Evolutionary conservation across 2,888 invertebrate genomes (phyloP), one percentile per base, ranked within the genome.

Genomic region (Drosophila subsilvestris): DNA sequence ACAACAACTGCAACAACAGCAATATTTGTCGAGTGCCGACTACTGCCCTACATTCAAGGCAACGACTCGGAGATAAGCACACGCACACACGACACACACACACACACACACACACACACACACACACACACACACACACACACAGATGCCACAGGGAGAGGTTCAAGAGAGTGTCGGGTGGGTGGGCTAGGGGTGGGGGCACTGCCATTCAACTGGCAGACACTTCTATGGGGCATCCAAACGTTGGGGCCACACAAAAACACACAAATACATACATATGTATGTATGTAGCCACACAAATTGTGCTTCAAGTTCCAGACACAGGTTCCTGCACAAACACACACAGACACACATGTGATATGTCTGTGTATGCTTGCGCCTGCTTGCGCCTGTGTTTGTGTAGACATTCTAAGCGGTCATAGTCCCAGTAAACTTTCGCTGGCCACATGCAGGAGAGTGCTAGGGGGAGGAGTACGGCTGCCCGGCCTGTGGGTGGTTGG

Each of bases 361-460:
- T 60, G 12, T 54, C 18, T 61, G 43, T 61, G 50, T 63, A 54
- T 57, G 58, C 66, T 53, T 53, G 50, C n/a, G n/a, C n/a, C n/a
- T n/a, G 65, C 44, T 43, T 55, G 66, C 57, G 57, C 63, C 45
- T 66, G 53, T 69, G 57, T 68, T 65, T 67, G 75, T 80, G 84
- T 82, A 87, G 88, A 82, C 87, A 83, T 86, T 86, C 84, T 88
- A 86, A 86, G 79, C 88, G 86, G 86, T 86, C 88, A 86, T 88
- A 86, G 86, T 88, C 88, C 86, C 88, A 86, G 88, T 86, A 86
- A 86, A 86, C 86, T 86, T 86, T 88, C 88, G 88, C 86, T 78
- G 83, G 65, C 77, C 68, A 65, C 59, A 79, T 73, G 71, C 63
- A 71, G 56, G 71, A 63, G 71, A 79, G 69, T 63, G 79, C 43